Base-by-base conservation (phyloP, 1,140 invertebrate genomes). In the Drosophila cardini region DNA sequence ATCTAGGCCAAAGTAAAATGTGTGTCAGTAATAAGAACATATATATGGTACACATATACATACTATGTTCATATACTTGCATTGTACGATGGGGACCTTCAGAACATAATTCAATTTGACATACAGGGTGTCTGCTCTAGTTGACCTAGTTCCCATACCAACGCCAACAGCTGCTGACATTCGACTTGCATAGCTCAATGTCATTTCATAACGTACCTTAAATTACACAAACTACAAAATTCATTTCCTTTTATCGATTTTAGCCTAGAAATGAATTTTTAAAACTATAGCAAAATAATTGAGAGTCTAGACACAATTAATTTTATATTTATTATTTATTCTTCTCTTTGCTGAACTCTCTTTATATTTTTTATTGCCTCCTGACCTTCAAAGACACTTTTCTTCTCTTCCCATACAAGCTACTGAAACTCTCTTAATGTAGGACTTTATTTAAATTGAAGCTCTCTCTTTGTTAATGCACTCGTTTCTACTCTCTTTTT, bases 1-100 rank as follows among this genome's bases (percentile, higher is more conserved):
- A 68, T 73, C 48, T 82, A 74, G 79, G 63, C 67, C 78, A 70
- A 76, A 83, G 76, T 83, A 84, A 83, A 84, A 40, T 53, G 68
- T 53, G 68, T 76, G 72, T 76, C 80, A 62, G 40, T 77, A 18
- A 45, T 62, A 65, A 26, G 57, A 42, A 30, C 62, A 50, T 57
- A 50, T 21, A 21, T 18, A 32, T 26, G 30, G 13, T 40, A 6
- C 18, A 10, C 10, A 10, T 34, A 32, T 9, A 45, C 15, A 11
- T 61, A 11, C 11, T 26, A 26, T 26, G 13, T 46, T 26, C 46
- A 38, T 48, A 16, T 21, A 50, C 13, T 13, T 34, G 4, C 26
- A 4, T 36, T 10, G 45, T 38, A n/a, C 32, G 1, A 9, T 21
- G 43, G 42, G 42, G 62, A 76, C 76, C 73, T 78, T 76, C 67